Evolutionary conservation across 2,888 invertebrate genomes (phyloP).

Genomic region (Labia minor): DNA sequence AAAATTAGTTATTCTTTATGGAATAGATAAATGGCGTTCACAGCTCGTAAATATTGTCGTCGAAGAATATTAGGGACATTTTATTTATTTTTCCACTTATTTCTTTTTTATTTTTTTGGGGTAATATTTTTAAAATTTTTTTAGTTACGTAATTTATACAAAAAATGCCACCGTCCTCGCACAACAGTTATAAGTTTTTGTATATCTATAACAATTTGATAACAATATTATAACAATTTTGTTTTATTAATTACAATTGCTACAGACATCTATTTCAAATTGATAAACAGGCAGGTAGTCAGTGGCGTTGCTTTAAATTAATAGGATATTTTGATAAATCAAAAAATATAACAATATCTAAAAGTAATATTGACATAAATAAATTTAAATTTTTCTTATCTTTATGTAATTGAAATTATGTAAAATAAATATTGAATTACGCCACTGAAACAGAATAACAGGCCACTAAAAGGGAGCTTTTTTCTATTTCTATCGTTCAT

Average conservation of each 20-base stretch:
- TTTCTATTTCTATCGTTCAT: too few relatives aligned
- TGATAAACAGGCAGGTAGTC: not conserved
- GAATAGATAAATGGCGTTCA: not conserved
- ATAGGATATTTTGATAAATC: too few relatives aligned
- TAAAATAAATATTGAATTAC: too few relatives aligned
- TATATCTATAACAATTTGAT: conserved; percentile 13
- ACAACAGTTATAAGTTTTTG: not conserved
- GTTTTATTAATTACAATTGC: not conserved
- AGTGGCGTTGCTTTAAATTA: not conserved
- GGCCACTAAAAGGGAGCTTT: too few relatives aligned
- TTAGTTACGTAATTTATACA: not conserved
- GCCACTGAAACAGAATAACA: too few relatives aligned
- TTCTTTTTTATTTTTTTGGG: not conserved
- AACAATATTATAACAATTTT: not conserved
- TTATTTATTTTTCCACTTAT: not conserved
- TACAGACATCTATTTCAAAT: not conserved
- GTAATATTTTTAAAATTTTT: not conserved
- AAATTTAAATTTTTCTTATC: too few relatives aligned
- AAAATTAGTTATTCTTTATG: not conserved
- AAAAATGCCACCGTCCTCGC: not conserved
- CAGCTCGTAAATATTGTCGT: conserved; percentile 1
- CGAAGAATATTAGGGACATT: not conserved
- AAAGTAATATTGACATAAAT: too few relatives aligned
- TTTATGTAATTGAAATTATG: too few relatives aligned
- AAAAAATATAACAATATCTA: too few relatives aligned